phyloP scores from a whole-genome alignment of 2,113 vertebrate genomes.

The Nothoprocta perdicaria region DNA sequence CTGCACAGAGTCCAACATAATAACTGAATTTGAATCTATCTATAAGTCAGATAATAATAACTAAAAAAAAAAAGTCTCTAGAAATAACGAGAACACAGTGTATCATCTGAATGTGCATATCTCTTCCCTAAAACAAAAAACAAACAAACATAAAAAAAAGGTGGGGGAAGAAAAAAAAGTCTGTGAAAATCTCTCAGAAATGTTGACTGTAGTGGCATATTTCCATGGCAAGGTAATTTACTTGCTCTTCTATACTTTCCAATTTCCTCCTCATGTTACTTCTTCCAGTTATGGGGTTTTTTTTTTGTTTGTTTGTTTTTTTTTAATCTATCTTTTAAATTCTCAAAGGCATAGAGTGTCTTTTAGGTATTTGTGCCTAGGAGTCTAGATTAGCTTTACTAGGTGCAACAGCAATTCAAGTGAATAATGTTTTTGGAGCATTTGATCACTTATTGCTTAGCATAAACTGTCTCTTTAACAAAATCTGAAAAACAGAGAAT shows the following conservation, averaged over 20 bases:
- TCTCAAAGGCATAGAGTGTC: not conserved
- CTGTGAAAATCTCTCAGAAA: not conserved
- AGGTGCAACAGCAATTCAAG: not conserved
- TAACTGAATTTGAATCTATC: not conserved
- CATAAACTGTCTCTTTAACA: not conserved
- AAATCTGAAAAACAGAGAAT: not conserved
- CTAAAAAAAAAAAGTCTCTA: not conserved
- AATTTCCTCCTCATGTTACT: conserved; percentile 5
- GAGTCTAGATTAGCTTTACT: not conserved
- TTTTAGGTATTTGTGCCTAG: not conserved
- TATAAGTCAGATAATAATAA: not conserved
- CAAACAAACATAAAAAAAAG: not conserved
- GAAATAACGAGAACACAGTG: not conserved
- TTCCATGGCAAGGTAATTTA: not conserved
- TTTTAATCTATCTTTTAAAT: not conserved
- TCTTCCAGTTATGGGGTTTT: not conserved
- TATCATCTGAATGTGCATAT: not conserved
- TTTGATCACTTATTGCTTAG: not conserved
- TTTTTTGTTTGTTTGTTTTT: no score
- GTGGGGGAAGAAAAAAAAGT: not conserved
- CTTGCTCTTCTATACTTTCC: not conserved
- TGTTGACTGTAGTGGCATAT: not conserved
- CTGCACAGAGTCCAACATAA: not conserved
- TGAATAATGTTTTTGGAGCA: not conserved
- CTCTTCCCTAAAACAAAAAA: not conserved